Evolutionary conservation across 2,113 vertebrate genomes (phyloP).

Genomic region (Bostrychus sinensis): DNA sequence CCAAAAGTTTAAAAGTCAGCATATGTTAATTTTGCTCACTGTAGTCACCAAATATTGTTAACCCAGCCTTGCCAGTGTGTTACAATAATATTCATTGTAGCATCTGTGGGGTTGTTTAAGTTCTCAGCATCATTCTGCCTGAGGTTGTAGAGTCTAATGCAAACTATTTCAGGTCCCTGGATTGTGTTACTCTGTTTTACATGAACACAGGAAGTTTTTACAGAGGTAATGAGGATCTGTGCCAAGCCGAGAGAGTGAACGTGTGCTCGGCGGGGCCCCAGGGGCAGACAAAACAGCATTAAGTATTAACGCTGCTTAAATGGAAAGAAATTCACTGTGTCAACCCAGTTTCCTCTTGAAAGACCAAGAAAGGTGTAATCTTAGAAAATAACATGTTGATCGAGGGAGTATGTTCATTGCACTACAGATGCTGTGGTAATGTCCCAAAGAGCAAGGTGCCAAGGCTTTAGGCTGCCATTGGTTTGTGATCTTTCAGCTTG

Average conservation of each 20-base stretch:
- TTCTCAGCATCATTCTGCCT: background rate
- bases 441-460: background rate
- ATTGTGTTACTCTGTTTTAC: constrained; percentile 54
- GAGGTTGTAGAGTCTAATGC: constrained; percentile 17
- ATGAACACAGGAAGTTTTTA: constrained; percentile 62
- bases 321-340: constrained; percentile 57
- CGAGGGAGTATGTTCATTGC: constrained; percentile 18
- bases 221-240: constrained; percentile 62
- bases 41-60: too few relatives aligned
- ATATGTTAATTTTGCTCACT: too few relatives aligned
- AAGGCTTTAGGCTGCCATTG: background rate
- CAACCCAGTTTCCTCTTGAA: constrained; percentile 59
- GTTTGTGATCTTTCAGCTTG: constrained; percentile 18
- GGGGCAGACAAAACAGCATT: constrained; percentile 69
- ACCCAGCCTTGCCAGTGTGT: too few relatives aligned
- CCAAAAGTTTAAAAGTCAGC: too few relatives aligned
- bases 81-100: too few relatives aligned
- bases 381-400: constrained; percentile 44
- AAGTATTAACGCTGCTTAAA: constrained; percentile 70
- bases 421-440: constrained; percentile 3
- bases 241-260: constrained; percentile 51
- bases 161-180: constrained; percentile 18
- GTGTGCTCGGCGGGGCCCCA: constrained; percentile 40
- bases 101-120: background rate
- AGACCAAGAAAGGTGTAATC: constrained; percentile 27